Evolutionary conservation across 2,797 vertebrate species (phyloP), one percentile per base, ranked within the genome.

Genomic region (Gouania willdenowi): DNA sequence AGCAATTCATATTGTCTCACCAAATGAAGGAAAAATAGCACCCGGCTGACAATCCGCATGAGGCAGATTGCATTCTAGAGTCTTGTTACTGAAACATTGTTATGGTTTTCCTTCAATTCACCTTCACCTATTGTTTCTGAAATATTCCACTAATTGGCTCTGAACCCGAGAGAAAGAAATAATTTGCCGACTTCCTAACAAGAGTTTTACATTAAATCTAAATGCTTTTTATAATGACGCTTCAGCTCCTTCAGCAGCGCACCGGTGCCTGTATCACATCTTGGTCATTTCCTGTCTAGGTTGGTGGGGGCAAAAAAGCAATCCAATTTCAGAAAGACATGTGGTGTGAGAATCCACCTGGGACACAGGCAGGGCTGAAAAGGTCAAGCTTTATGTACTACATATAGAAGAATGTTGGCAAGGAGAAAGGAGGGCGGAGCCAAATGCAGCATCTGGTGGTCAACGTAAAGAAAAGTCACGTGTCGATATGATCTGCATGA

Each of bases 301-400:
- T 45, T 57, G 66, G 47, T 37, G 37, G 5, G 8, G 12, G 8
- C 21, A 63, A 64, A 66, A 71, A 64, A 58, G 43, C 33, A 69
- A 75, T 75, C 49, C 53, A 79, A 76, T 81, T 79, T 79, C 55
- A 65, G 62, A 67, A 54, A 53, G 44, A 69, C 56, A 46, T 39
- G 26, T 34, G 48, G 41, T 66, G 38, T 53, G 47, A 51, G 44
- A 21, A 66, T 74, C 48, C 75, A 71, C 70, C 70, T 77, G 81
- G 53, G 70, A 81, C 41, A 36, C 49, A 12, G 36, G 15, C 39
- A 36, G 24, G 47, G 33, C 55, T 61, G 62, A 31, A 75, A 77
- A 81, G 75, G 77, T 82, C 71, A 81, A 65, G 41, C 35, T 63
- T 39, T 51, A 37, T 59, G 46, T 59, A 26, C 24, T 32, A 42